phyloP scores from a whole-genome alignment of 2,888 invertebrate genomes.

The Nesidiocoris tenuis region DNA sequence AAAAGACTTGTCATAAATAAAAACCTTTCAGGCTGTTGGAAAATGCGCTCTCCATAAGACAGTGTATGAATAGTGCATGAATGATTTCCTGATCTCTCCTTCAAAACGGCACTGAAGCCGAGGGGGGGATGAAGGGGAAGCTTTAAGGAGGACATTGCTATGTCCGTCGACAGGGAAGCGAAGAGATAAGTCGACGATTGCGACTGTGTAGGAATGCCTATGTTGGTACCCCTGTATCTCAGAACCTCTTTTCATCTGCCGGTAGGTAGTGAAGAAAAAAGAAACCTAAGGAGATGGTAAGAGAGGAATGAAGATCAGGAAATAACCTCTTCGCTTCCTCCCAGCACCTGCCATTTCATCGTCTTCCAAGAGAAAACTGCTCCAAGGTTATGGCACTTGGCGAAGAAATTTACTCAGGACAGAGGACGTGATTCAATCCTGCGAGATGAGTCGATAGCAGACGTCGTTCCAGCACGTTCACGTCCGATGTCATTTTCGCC shows the following conservation, averaged over 20 bases:
- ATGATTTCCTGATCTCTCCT: conserved; percentile 18
- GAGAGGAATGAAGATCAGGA: not conserved
- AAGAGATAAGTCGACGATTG: not conserved
- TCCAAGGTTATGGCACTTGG: not conserved
- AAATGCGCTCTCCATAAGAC: not conserved
- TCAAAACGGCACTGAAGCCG: not conserved
- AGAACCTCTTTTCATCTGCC: not conserved
- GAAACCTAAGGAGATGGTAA: not conserved
- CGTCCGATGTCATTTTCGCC: too few relatives aligned
- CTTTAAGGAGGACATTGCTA: not conserved
- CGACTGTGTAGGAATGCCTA: not conserved
- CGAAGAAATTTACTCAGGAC: not conserved
- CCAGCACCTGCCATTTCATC: not conserved
- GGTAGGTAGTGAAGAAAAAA: not conserved
- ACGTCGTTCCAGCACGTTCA: not conserved
- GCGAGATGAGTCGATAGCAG: not conserved
- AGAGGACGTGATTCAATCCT: not conserved
- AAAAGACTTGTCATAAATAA: not conserved
- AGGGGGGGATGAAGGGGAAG: not conserved
- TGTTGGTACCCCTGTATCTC: not conserved
- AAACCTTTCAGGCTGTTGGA: not conserved
- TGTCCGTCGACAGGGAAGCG: not conserved
- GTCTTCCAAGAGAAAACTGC: not conserved
- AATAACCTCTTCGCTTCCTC: not conserved
- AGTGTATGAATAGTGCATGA: conserved; percentile 30